Evolutionary conservation across 2,888 invertebrate genomes (phyloP).

Genomic region (Xanthorhoe designata): DNA sequence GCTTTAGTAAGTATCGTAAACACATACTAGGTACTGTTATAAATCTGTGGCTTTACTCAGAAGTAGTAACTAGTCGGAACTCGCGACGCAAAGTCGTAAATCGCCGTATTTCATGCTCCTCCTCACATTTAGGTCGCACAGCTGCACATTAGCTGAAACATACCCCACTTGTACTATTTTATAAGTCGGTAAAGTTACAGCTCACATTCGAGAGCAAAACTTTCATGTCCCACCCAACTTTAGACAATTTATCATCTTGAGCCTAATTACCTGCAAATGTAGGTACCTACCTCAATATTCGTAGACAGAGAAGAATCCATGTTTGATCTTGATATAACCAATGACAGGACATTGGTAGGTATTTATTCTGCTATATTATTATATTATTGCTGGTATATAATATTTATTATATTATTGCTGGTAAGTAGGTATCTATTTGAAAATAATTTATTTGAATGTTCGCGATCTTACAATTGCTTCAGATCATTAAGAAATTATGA

Average conservation of each 20-base stretch:
- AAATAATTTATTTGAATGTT: too few relatives aligned
- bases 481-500: too few relatives aligned
- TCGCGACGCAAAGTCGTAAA: slow-evolving; percentile 36
- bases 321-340: not conserved
- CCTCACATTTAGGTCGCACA: slow-evolving; percentile 39
- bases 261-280: not conserved
- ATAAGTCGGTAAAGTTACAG: not conserved
- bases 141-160: slow-evolving; percentile 33
- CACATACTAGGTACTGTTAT: slow-evolving; percentile 9
- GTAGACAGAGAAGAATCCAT: not conserved
- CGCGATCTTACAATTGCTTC: too few relatives aligned
- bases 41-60: slow-evolving; percentile 26
- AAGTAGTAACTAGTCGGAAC: slow-evolving; percentile 28
- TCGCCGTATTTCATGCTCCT: slow-evolving; percentile 35
- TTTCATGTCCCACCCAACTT: not conserved
- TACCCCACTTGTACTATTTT: not conserved
- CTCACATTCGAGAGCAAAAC: not conserved
- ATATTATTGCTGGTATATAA: too few relatives aligned
- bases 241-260: not conserved
- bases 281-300: not conserved
- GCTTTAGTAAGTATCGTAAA: too few relatives aligned
- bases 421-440: too few relatives aligned
- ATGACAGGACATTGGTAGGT: too few relatives aligned
- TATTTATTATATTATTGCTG: too few relatives aligned
- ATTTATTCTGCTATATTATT: too few relatives aligned